These are phyloP conservation scores for Deroptyus accipitrinus DNA, from an alignment of 2,113 vertebrate genomes.

Conservation along the genomic window DNA sequence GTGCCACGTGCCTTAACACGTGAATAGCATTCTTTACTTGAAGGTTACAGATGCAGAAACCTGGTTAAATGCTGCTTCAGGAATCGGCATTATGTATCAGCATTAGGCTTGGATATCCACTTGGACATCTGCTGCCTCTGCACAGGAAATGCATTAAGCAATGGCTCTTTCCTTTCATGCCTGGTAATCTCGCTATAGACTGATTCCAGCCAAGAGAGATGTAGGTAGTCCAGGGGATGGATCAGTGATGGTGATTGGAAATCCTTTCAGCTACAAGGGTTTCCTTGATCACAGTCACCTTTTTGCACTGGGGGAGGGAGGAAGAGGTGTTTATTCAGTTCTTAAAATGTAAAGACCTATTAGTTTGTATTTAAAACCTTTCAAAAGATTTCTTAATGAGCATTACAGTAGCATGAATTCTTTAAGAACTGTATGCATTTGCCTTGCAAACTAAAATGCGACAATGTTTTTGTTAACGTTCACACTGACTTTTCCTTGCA, in stretches of 20 bases:
- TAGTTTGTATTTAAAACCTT: not conserved
- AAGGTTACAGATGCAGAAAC: slow-evolving; percentile 50
- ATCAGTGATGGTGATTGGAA: not conserved
- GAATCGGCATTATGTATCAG: slow-evolving; percentile 4
- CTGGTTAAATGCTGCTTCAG: slow-evolving; percentile 40
- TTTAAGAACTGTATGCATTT: not conserved
- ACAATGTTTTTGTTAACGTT: not conserved
- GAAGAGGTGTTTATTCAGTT: not conserved
- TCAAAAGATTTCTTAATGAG: not conserved
- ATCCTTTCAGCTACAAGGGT: not conserved
- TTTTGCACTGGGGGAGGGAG: not conserved
- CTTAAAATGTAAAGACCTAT: not conserved
- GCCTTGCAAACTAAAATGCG: not conserved
- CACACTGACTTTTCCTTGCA: not conserved
- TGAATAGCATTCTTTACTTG: slow-evolving; percentile 9
- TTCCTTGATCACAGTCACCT: not conserved
- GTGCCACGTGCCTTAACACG: not conserved
- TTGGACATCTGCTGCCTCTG: slow-evolving; percentile 51
- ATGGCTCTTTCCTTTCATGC: slow-evolving; percentile 30
- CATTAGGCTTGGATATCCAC: slow-evolving; percentile 44
- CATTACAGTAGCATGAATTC: not conserved
- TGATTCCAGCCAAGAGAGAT: not conserved
- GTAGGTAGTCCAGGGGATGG: not conserved
- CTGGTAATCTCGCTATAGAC: not conserved
- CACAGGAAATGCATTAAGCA: slow-evolving; percentile 17